Evolutionary conservation across 2,113 vertebrate genomes (phyloP).

Genomic region (Ceratotherium simum): DNA sequence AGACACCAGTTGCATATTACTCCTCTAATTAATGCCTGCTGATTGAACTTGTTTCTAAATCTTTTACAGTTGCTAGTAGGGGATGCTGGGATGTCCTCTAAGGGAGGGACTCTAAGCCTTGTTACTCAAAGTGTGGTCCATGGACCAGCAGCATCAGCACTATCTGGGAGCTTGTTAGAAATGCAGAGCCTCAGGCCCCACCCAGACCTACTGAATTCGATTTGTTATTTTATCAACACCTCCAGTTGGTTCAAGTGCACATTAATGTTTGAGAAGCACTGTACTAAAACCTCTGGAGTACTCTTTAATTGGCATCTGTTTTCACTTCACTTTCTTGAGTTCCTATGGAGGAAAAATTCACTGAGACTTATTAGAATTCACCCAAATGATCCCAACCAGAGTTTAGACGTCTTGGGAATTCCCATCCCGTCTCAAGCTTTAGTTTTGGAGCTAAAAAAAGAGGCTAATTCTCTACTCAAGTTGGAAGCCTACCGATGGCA

Average conservation of each 20-base stretch:
- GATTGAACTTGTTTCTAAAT: background rate
- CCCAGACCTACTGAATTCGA: background rate
- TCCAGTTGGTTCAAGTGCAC: background rate
- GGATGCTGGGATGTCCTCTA: background rate
- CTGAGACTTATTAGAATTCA: background rate
- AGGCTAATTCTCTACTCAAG: background rate
- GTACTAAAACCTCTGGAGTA: background rate
- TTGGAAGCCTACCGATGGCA: background rate
- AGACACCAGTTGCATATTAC: background rate
- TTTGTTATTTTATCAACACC: background rate
- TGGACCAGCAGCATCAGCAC: background rate
- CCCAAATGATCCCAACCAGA: background rate
- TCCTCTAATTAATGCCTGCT: conserved; percentile 1
- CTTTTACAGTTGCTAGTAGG: background rate
- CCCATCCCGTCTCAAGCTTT: background rate
- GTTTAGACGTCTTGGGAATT: background rate
- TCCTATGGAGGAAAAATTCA: background rate
- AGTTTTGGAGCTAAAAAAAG: background rate
- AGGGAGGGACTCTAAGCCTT: background rate
- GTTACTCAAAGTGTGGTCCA: background rate
- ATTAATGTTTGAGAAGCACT: background rate
- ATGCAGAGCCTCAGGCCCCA: background rate
- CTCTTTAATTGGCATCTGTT: background rate
- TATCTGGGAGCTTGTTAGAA: background rate
- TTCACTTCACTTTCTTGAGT: background rate